Evolutionary conservation across 2,797 vertebrate species (phyloP).

Genomic region (Notoglanidium macrostoma): DNA sequence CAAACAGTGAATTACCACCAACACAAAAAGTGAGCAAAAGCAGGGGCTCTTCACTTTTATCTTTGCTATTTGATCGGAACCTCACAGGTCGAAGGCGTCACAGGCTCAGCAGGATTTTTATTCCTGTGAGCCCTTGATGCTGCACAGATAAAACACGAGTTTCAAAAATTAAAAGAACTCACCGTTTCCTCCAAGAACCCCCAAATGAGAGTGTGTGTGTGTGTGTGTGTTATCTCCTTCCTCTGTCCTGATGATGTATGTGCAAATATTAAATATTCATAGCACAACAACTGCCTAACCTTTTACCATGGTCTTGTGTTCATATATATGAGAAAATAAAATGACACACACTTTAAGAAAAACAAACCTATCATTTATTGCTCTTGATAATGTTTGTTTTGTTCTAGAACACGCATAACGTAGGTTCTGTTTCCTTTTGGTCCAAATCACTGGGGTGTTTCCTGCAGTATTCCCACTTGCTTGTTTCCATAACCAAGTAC

Average conservation of each 20-base stretch:
- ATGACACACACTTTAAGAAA: not conserved
- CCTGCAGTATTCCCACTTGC: not conserved
- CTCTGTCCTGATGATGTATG: not conserved
- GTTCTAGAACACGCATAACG: too few species aligned
- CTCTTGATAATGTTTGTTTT: too few species aligned
- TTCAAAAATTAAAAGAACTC: not conserved
- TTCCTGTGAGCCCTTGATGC: slow-evolving; percentile 1
- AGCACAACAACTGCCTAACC: not conserved
- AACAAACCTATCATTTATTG: not conserved
- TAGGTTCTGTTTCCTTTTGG: not conserved
- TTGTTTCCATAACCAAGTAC: not conserved
- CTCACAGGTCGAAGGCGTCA: slow-evolving; percentile 20
- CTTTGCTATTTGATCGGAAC: not conserved
- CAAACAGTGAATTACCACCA: not conserved
- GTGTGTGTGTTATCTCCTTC: not conserved
- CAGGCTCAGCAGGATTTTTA: slow-evolving; percentile 22
- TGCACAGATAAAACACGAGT: not conserved
- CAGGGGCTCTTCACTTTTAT: slow-evolving; percentile 11
- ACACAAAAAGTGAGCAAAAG: not conserved
- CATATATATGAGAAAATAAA: not conserved
- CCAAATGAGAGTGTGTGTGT: not conserved
- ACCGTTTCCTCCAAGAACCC: not conserved
- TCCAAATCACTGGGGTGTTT: not conserved
- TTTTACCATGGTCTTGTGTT: not conserved
- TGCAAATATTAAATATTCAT: not conserved